Evolutionary conservation across 2,797 vertebrate genomes (phyloP).

Genomic region (Malurus splendens): DNA sequence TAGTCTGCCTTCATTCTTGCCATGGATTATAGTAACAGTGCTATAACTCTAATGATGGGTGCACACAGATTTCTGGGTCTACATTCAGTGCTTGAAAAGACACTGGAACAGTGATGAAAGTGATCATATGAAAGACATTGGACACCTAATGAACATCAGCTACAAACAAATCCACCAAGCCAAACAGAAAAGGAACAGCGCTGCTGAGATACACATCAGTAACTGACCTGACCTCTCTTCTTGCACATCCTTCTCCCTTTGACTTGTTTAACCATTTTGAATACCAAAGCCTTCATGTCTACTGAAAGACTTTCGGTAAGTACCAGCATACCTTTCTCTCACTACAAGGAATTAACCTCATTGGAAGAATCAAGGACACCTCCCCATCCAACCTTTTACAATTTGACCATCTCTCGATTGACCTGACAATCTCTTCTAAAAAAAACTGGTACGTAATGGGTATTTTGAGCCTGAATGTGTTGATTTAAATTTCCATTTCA

Average conservation of each 20-base stretch:
- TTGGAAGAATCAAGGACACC: not conserved
- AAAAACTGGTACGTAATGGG: not conserved
- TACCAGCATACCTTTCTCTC: not conserved
- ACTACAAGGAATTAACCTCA: not conserved
- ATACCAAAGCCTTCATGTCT: not conserved
- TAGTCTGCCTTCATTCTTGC: not conserved
- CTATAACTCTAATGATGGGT: not conserved
- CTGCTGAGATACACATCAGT: not conserved
- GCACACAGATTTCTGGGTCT: not conserved
- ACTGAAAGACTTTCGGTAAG: not conserved
- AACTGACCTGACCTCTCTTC: not conserved
- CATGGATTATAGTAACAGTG: not conserved
- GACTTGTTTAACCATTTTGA: not conserved
- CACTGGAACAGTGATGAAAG: not conserved
- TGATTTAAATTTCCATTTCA: constrained; percentile 15
- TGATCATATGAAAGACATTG: not conserved
- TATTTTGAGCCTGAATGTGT: not conserved
- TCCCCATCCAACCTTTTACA: not conserved
- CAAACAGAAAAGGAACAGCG: not conserved
- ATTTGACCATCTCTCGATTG: not conserved
- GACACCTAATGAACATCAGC: not conserved
- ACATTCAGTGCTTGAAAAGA: not conserved
- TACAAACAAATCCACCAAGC: not conserved
- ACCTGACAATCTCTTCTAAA: not conserved
- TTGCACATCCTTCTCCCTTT: not conserved